phyloP scores from a whole-genome alignment of 1,140 invertebrate genomes.

The Diachasmimorpha longicaudata region DNA sequence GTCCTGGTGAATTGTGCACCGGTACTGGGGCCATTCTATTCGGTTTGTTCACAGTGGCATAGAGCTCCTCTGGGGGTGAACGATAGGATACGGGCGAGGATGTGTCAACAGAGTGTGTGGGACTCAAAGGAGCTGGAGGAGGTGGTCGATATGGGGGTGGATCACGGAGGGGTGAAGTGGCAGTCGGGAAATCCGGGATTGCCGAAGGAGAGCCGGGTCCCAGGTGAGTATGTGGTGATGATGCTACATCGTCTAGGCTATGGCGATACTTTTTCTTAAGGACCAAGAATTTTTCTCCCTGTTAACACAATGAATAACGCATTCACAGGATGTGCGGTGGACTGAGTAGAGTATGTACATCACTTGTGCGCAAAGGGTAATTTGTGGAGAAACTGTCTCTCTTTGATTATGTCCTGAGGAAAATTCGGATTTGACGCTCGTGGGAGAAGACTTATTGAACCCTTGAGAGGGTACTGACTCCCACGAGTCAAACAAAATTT shows the following conservation, averaged over 20 bases:
- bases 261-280: conserved; percentile 77
- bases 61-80: conserved; percentile 27
- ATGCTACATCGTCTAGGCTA: conserved; percentile 53
- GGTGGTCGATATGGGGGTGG: conserved; percentile 74
- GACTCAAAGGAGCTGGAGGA: conserved; percentile 63
- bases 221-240: conserved; percentile 33
- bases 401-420: too few species aligned
- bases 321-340: background rate
- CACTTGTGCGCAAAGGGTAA: background rate
- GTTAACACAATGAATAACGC: conserved; percentile 30
- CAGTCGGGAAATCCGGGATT: conserved; percentile 45
- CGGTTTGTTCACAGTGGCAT: conserved; percentile 16
- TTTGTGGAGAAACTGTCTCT: too few species aligned
- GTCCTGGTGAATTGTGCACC: background rate
- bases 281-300: conserved; percentile 83
- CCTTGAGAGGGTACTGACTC: too few species aligned
- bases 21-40: conserved; percentile 1
- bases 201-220: conserved; percentile 35
- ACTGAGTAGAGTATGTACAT: background rate
- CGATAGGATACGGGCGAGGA: conserved; percentile 18
- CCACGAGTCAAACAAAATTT: too few species aligned
- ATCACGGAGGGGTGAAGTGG: conserved; percentile 55
- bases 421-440: too few species aligned
- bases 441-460: too few species aligned
- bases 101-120: conserved; percentile 33